Evolutionary conservation across 2,888 invertebrate species (phyloP).

Genomic region (Chrysolina americana): DNA sequence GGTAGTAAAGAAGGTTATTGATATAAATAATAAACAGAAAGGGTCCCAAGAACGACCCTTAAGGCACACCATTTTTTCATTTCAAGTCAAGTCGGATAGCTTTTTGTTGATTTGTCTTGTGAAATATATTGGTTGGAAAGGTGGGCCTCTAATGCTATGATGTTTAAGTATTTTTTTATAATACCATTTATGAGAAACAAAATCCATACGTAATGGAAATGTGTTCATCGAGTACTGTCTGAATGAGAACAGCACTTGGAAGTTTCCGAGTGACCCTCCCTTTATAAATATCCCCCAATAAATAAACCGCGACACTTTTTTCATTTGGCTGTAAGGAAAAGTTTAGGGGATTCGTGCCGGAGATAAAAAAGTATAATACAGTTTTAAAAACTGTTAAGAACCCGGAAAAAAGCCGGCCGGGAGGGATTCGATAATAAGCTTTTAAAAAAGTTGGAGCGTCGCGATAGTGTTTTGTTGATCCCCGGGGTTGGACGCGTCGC

Average conservation of each 20-base stretch:
- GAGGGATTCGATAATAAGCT: conserved; percentile 69
- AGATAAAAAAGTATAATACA: conserved; percentile 66
- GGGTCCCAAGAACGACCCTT: too few species aligned
- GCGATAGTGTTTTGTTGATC: conserved; percentile 68
- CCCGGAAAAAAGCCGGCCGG: conserved; percentile 63
- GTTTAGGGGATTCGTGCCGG: conserved; percentile 48
- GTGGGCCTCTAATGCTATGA: too few species aligned
- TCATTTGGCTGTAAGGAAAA: conserved; percentile 36
- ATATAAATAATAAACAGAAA: too few species aligned
- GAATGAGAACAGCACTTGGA: neutral
- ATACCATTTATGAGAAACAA: neutral
- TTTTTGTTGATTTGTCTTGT: too few species aligned
- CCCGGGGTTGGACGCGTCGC: conserved; percentile 57
- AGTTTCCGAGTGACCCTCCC: neutral
- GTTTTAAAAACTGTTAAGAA: conserved; percentile 69
- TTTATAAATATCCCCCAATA: neutral
- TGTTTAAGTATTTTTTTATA: too few species aligned
- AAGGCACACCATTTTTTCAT: too few species aligned
- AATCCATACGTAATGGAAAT: neutral
- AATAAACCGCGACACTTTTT: conserved; percentile 38
- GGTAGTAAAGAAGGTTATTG: too few species aligned
- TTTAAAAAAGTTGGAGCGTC: conserved; percentile 69
- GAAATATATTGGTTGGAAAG: too few species aligned
- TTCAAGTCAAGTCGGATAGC: too few species aligned
- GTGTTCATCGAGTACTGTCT: too few species aligned